phyloP scores from a whole-genome alignment of 1,140 invertebrate genomes.

The Battus philenor region DNA sequence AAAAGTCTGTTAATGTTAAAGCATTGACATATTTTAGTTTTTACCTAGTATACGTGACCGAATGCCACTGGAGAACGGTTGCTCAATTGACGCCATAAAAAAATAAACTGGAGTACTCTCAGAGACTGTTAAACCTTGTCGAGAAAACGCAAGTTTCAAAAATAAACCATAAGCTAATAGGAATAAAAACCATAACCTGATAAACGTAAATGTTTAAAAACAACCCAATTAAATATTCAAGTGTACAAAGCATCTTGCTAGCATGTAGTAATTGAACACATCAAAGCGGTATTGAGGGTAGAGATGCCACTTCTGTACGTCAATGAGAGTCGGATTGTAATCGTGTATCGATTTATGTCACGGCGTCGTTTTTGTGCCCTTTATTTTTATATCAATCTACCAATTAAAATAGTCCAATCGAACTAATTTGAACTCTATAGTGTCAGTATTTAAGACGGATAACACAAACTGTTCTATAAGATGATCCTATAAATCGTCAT shows the following conservation, averaged over 20 bases:
- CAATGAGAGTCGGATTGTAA: slow-evolving; percentile 26
- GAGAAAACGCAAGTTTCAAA: not conserved
- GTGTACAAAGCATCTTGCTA: slow-evolving; percentile 42
- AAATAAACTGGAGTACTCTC: not conserved
- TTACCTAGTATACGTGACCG: not conserved
- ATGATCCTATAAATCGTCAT: not conserved
- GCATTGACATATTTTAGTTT: slow-evolving; percentile 5
- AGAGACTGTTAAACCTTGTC: not conserved
- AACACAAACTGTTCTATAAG: too few species aligned
- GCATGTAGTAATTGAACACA: slow-evolving; percentile 44
- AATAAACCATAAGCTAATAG: not conserved
- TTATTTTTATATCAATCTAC: slow-evolving; percentile 10
- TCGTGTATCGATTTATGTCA: slow-evolving; percentile 25
- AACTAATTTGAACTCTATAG: slow-evolving; percentile 2
- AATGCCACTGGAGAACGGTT: not conserved
- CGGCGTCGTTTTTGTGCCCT: slow-evolving; percentile 5
- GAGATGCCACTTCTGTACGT: slow-evolving; percentile 21
- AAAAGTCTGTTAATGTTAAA: not conserved
- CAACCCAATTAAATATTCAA: slow-evolving; percentile 29
- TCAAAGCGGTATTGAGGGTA: slow-evolving; percentile 30
- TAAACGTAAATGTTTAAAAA: slow-evolving; percentile 10
- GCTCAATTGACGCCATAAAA: not conserved
- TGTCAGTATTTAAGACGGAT: not conserved
- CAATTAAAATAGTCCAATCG: slow-evolving; percentile 6
- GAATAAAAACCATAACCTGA: not conserved